Evolutionary conservation across 2,888 invertebrate species (phyloP).

Genomic region (Fragum whitleyi): DNA sequence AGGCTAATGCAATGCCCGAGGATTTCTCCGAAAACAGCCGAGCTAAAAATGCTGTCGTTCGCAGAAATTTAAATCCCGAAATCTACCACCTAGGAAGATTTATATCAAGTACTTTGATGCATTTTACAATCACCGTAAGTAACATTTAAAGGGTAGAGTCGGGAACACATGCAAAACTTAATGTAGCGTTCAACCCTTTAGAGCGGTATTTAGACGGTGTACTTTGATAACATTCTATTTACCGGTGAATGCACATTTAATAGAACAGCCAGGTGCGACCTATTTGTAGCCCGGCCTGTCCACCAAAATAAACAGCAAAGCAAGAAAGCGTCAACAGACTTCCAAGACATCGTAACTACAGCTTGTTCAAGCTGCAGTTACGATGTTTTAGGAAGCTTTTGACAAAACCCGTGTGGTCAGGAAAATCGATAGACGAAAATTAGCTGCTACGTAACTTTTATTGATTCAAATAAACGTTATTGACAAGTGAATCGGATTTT

Average conservation of each 20-base stretch:
- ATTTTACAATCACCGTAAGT: background rate
- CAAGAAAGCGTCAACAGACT: background rate
- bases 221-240: constrained; percentile 14
- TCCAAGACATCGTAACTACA: too few relatives aligned
- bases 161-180: constrained; percentile 20
- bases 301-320: background rate
- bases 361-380: too few relatives aligned
- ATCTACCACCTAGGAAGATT: background rate
- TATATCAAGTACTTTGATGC: background rate
- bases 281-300: background rate
- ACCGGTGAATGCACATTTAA: constrained; percentile 17
- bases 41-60: too few relatives aligned
- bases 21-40: too few relatives aligned
- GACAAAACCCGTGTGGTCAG: too few relatives aligned
- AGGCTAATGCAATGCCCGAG: too few relatives aligned
- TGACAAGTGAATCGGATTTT: too few relatives aligned
- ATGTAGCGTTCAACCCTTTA: constrained; percentile 18
- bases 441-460: too few relatives aligned
- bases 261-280: constrained; percentile 16
- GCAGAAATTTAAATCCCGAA: too few relatives aligned
- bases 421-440: too few relatives aligned
- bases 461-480: too few relatives aligned
- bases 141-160: background rate
- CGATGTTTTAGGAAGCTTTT: too few relatives aligned
- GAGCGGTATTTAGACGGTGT: constrained; percentile 5